Evolutionary conservation across 53 echinoderm and acorn worm genomes (phyloP).

Genomic region (Temnopleurus reevesii): DNA sequence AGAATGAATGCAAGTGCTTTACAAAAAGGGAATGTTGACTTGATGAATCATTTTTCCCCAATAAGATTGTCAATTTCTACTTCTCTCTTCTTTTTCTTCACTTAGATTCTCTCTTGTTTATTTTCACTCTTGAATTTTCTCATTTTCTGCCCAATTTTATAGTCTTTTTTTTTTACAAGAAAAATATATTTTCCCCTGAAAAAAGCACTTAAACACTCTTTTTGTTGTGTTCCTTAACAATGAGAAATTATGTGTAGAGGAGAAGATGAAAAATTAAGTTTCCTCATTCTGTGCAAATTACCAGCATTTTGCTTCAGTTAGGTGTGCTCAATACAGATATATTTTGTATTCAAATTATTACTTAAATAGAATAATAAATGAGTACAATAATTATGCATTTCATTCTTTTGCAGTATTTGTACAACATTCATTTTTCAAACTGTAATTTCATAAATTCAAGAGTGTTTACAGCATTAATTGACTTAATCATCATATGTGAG

Average conservation of each 20-base stretch:
- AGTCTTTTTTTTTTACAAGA: too few species aligned
- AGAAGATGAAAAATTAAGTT: too few species aligned
- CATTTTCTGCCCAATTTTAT: too few species aligned
- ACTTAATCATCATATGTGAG: conserved; percentile 3
- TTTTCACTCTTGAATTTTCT: too few species aligned
- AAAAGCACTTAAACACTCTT: too few species aligned
- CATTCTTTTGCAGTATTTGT: neutral
- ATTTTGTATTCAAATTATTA: conserved; percentile 26
- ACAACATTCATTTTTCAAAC: neutral
- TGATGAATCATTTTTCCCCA: too few species aligned
- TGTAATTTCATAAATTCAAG: neutral
- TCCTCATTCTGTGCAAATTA: conserved; percentile 14
- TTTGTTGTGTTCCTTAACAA: too few species aligned
- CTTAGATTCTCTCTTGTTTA: too few species aligned
- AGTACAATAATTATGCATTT: neutral
- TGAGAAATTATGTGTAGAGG: too few species aligned
- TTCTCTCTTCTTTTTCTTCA: too few species aligned
- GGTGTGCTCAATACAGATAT: conserved; percentile 21
- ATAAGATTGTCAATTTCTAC: too few species aligned
- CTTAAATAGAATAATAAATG: neutral
- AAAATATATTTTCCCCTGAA: too few species aligned
- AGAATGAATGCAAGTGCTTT: conserved; percentile 24
- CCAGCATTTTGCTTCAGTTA: neutral
- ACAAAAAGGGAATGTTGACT: neutral
- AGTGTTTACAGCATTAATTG: neutral